Conservation (phyloP, 1,140 invertebrate genomes). For the Drosophila sp. region DNA sequence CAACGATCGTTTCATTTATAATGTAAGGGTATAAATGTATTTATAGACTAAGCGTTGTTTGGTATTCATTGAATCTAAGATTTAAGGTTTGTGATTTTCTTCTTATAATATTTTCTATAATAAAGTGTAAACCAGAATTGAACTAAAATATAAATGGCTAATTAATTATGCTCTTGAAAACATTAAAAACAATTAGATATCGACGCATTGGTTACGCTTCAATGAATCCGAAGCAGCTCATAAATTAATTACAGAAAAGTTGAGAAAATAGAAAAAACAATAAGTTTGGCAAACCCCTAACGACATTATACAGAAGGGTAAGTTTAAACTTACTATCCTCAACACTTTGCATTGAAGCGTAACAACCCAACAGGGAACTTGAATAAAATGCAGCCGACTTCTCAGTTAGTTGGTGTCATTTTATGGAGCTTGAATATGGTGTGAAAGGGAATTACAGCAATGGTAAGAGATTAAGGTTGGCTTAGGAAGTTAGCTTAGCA, state of each 20-base stretch:
- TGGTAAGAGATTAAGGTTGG: conserved; percentile 29
- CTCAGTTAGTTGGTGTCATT: conserved; percentile 43
- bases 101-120: conserved; percentile 23
- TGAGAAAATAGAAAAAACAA: conserved; percentile 33
- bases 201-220: conserved; percentile 43
- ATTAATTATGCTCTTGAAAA: not conserved
- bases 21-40: not conserved
- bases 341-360: conserved; percentile 35
- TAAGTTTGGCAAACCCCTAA: conserved; percentile 46
- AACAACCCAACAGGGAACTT: conserved; percentile 34
- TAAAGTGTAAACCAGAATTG: conserved; percentile 18
- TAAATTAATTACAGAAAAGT: conserved; percentile 73
- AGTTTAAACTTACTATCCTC: not conserved
- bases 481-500: not conserved
- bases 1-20: too few species aligned
- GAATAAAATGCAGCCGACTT: conserved; percentile 47
- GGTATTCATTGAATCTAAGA: conserved; percentile 45
- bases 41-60: conserved; percentile 18
- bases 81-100: conserved; percentile 68
- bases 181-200: conserved; percentile 51
- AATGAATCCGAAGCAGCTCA: conserved; percentile 36
- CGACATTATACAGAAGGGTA: conserved; percentile 1
- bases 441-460: conserved; percentile 47
- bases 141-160: not conserved
- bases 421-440: conserved; percentile 14